Conservation (phyloP, 1,140 invertebrate species). For the Contarinia nasturtii region DNA sequence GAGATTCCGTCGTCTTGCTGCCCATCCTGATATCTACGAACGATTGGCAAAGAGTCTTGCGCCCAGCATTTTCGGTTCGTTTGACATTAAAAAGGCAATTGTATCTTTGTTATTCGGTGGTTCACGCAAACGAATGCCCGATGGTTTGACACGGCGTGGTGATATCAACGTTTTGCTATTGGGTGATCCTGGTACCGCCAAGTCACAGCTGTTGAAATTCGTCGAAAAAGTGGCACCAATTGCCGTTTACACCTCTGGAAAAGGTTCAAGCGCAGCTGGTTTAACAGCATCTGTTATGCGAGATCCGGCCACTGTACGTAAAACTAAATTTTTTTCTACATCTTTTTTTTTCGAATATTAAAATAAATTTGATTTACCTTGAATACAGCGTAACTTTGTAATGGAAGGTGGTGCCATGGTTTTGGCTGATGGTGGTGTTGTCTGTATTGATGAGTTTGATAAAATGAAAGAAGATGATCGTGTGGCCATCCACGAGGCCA, state of each 20-base stretch:
- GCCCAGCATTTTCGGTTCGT: constrained; percentile 88
- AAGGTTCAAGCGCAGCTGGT: constrained; percentile 97
- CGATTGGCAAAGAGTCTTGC: constrained; percentile 81
- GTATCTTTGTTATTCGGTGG: constrained; percentile 91
- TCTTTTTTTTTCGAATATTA: background rate
- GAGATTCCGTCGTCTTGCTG: constrained; percentile 67
- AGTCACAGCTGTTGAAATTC: constrained; percentile 95
- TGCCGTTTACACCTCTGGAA: constrained; percentile 95
- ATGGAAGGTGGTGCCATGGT: constrained; percentile 99
- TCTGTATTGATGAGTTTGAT: constrained; percentile 99
- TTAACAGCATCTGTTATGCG: constrained; percentile 92
- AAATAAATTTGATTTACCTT: constrained; percentile 5
- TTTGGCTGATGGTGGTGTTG: constrained; percentile 94
- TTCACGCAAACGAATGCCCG: constrained; percentile 76
- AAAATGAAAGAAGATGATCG: constrained; percentile 99
- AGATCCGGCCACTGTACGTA: constrained; percentile 74
- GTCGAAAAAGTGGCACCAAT: constrained; percentile 92
- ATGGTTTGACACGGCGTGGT: constrained; percentile 84
- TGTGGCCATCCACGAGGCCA: constrained; percentile 98
- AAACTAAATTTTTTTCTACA: too few relatives aligned
- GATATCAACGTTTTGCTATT: constrained; percentile 93
- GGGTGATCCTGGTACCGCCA: constrained; percentile 98
- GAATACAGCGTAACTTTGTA: constrained; percentile 77
- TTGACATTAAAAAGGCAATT: constrained; percentile 95
- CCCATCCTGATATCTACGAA: constrained; percentile 74